These are phyloP conservation scores for Apteryx owenii DNA, from an alignment of 2,113 vertebrate genomes.

Conservation along the genomic window DNA sequence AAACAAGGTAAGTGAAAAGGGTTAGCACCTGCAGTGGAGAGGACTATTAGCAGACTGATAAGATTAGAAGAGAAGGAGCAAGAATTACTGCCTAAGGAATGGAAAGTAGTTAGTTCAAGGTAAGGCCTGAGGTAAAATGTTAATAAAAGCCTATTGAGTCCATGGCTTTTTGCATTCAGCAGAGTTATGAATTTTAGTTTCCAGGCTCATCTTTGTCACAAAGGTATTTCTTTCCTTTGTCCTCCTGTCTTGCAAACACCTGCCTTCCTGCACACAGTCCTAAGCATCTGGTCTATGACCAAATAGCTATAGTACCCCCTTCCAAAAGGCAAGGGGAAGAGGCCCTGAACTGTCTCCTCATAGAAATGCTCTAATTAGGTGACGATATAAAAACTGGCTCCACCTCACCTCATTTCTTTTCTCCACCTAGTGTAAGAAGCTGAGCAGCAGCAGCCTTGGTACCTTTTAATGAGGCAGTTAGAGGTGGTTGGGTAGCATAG, in stretches of 20 bases:
- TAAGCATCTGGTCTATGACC: not conserved
- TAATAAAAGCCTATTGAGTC: not conserved
- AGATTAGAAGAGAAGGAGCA: not conserved
- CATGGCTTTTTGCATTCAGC: not conserved
- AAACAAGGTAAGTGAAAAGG: not conserved
- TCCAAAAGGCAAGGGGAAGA: not conserved
- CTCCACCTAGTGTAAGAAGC: not conserved
- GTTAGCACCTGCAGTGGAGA: not conserved
- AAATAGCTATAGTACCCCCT: not conserved
- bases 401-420: not conserved
- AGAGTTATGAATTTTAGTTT: not conserved
- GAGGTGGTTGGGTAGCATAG: too few species aligned
- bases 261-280: not conserved
- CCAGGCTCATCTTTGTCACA: not conserved
- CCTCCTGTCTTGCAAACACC: not conserved
- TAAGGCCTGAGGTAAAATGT: not conserved
- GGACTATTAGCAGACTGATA: not conserved
- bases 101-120: not conserved
- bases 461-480: not conserved
- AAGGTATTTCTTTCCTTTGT: not conserved
- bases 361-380: constrained; percentile 5
- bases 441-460: not conserved
- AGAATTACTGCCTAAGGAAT: constrained; percentile 8
- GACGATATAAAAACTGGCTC: not conserved
- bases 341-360: not conserved